phyloP scores from a whole-genome alignment of 2,888 invertebrate genomes.

The Bruchidius siliquastri region DNA sequence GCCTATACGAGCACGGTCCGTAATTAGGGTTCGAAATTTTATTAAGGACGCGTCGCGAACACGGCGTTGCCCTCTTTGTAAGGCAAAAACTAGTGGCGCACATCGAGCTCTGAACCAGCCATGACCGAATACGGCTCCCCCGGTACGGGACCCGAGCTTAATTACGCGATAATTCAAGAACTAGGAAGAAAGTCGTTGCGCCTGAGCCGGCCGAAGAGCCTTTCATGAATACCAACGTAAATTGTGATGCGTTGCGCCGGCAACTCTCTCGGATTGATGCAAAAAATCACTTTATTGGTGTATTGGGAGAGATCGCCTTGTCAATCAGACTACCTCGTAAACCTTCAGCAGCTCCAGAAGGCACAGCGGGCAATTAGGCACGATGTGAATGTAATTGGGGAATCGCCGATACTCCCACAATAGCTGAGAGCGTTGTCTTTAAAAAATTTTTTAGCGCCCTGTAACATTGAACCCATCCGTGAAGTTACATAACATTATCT shows the following conservation, averaged over 20 bases:
- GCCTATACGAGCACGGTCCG: slow-evolving; percentile 17
- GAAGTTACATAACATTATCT: too few species aligned
- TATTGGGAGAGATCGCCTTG: background rate
- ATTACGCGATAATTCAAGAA: slow-evolving; percentile 29
- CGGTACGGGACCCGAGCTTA: slow-evolving; percentile 25
- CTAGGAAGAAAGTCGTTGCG: slow-evolving; percentile 25
- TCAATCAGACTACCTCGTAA: background rate
- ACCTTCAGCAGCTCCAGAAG: background rate
- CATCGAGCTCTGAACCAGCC: slow-evolving; percentile 30
- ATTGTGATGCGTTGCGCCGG: slow-evolving; percentile 7
- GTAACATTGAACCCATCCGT: too few species aligned
- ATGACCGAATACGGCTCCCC: slow-evolving; percentile 34
- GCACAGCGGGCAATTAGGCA: background rate
- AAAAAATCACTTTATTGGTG: background rate
- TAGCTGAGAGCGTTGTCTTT: too few species aligned
- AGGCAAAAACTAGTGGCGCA: slow-evolving; percentile 38
- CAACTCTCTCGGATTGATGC: background rate
- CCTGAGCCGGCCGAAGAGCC: slow-evolving; percentile 11
- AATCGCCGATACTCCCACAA: background rate
- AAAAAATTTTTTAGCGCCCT: too few species aligned
- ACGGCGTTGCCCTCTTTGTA: slow-evolving; percentile 28
- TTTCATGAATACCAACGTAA: slow-evolving; percentile 25
- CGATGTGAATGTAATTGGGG: background rate
- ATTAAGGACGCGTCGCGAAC: slow-evolving; percentile 17
- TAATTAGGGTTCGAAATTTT: slow-evolving; percentile 30